These are phyloP conservation scores for Neosalanx taihuensis DNA, from an alignment of 2,797 vertebrate genomes.

Conservation along the genomic window DNA sequence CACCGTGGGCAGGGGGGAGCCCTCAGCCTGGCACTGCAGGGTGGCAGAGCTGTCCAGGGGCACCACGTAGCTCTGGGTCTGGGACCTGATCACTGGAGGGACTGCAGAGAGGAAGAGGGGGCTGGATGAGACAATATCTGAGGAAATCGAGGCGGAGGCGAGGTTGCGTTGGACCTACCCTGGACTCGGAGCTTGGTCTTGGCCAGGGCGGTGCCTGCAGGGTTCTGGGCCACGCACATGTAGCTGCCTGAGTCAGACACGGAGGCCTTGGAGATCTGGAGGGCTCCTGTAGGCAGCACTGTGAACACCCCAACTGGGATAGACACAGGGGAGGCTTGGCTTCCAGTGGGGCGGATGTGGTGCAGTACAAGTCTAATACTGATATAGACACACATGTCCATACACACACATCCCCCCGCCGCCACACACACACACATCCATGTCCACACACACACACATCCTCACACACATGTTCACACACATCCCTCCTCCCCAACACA, in stretches of 20 bases:
- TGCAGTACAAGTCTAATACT: not conserved
- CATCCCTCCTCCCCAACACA: not conserved
- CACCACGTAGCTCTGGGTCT: constrained; percentile 67
- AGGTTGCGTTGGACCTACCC: constrained; percentile 65
- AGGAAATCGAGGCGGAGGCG: too few species aligned
- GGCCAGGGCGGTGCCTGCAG: constrained; percentile 89
- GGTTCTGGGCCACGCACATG: constrained; percentile 94
- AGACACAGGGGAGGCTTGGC: not conserved
- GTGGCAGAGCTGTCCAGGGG: constrained; percentile 82
- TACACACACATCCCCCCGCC: not conserved
- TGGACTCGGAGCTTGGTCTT: constrained; percentile 94
- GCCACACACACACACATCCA: too few species aligned
- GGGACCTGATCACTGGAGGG: constrained; percentile 83
- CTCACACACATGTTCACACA: too few species aligned
- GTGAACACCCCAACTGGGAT: constrained; percentile 74
- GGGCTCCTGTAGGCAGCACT: constrained; percentile 80
- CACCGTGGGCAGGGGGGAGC: constrained; percentile 81
- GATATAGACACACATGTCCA: not conserved
- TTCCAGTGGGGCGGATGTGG: not conserved
- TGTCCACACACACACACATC: too few species aligned
- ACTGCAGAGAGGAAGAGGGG: constrained; percentile 66
- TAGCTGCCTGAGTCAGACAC: constrained; percentile 87
- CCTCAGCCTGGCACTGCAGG: constrained; percentile 80
- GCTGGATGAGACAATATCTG: not conserved
- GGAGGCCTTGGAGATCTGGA: constrained; percentile 83